These are phyloP conservation scores for Sthenelais limicola DNA, from an alignment of 2,888 invertebrate species.

Conservation along the genomic window DNA sequence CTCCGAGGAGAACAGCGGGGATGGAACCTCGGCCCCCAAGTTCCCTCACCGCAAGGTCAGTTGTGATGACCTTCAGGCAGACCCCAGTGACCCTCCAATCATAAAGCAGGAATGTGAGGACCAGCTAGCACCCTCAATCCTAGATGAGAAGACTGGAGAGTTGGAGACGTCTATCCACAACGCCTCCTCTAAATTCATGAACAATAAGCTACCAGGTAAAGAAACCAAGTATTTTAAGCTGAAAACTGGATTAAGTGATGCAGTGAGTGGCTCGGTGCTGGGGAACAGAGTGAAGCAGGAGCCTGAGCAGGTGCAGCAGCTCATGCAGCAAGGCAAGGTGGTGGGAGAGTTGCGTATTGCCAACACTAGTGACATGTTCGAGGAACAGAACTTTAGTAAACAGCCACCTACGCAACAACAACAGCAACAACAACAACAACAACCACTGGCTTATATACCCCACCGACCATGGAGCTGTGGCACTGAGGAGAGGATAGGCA, in stretches of 20 bases:
- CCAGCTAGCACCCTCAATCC: background rate
- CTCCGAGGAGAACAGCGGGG: conserved; percentile 1
- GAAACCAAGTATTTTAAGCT: conserved; percentile 28
- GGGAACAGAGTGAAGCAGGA: conserved; percentile 20
- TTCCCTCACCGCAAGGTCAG: conserved; percentile 26
- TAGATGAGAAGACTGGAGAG: conserved; percentile 11
- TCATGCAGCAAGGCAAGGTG: conserved; percentile 18
- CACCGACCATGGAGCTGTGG: conserved; percentile 21
- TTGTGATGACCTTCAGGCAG: conserved; percentile 10
- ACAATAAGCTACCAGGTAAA: conserved; percentile 5
- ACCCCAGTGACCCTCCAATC: background rate
- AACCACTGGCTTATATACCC: conserved; percentile 13
- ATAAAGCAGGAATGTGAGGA: conserved; percentile 19
- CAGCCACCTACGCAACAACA: too few species aligned
- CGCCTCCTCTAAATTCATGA: background rate
- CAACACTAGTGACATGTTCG: conserved; percentile 11
- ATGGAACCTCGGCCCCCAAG: background rate
- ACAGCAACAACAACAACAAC: too few species aligned
- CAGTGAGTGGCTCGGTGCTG: conserved; percentile 5
- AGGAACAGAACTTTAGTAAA: conserved; percentile 3
- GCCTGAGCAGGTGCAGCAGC: conserved; percentile 22
- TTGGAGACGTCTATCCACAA: background rate
- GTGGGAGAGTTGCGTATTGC: conserved; percentile 29
- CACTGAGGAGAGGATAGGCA: conserved; percentile 9
- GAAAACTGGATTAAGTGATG: conserved; percentile 22